Evolutionary conservation across 2,113 vertebrate species (phyloP), one percentile per base, ranked within the genome.

Genomic region (Cyanoderma ruficeps): DNA sequence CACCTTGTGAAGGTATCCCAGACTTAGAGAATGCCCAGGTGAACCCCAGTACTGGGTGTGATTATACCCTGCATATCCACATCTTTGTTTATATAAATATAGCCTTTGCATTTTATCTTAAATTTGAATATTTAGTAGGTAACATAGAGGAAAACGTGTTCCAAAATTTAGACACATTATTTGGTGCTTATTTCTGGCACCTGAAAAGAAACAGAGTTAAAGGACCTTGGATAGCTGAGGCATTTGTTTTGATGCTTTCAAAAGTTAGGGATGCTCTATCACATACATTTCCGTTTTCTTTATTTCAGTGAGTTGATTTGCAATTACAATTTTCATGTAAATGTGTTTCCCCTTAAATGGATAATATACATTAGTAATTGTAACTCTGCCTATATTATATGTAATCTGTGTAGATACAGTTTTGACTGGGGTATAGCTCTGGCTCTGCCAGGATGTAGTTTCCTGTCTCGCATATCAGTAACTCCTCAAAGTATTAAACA

Each of bases 271-370:
- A 39, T 90, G 42, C 31, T 50, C 77, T 77, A 11, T 89, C 64
- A 67, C 52, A 35, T 57, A 35, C 52, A 50, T 63, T 69, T 83
- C 44, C 15, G 15, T 68, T 87, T 87, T 55, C 55, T 75, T 42
- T 68, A 49, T 61, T 80, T 87, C 75, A 80, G n/a, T 69, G 55
- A 44, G 35, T 56, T 86, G 23, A 75, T 91, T 74, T 75, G 55
- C 76, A 91, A 75, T 69, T 81, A 25, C 20, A 81, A 44, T 81
- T 87, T 74, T 61, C 22, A 21, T 50, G 30, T 59, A 74, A 88
- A 59, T 76, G 5, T n/a, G 5, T 75, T 87, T 84, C 44, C 20
- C 46, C 41, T 79, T 69, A 64, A 71, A 75, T 18, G 41, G 33
- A 11, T 71, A 59, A 64, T 75, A 20, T 0, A 1, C 31, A 41